A percentile compares a stretch with the other conserved stretches of the same genome.
Evolutionary conservation across 2,888 invertebrate species (phyloP).

Genomic region (Cenopis cana): DNA sequence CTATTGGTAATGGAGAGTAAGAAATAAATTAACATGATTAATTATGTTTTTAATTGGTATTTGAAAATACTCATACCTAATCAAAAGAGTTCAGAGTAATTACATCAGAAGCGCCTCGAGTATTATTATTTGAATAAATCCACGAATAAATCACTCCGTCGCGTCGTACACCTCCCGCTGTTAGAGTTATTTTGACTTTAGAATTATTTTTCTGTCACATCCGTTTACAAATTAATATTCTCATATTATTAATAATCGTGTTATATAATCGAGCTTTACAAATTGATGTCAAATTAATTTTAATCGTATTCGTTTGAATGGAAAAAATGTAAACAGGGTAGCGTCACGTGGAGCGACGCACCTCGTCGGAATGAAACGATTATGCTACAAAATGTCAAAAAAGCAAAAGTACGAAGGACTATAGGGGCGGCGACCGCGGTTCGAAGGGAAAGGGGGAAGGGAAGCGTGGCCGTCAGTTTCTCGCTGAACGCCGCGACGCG

Average conservation of each 20-base stretch:
- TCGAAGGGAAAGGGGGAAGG: slow-evolving; percentile 75
- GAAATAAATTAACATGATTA: slow-evolving; percentile 26
- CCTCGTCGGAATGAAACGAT: slow-evolving; percentile 78
- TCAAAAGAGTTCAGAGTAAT: slow-evolving; percentile 52
- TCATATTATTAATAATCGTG: slow-evolving; percentile 30
- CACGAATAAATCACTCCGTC: slow-evolving; percentile 66
- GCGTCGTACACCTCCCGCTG: slow-evolving; percentile 67
- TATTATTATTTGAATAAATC: slow-evolving; percentile 64
- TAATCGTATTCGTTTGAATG: slow-evolving; percentile 29
- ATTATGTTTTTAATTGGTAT: slow-evolving; percentile 49
- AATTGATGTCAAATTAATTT: slow-evolving; percentile 43
- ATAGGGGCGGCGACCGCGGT: slow-evolving; percentile 82
- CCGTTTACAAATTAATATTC: slow-evolving; percentile 56
- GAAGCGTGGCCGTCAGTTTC: slow-evolving; percentile 80
- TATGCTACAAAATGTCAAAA: slow-evolving; percentile 84
- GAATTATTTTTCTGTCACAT: slow-evolving; percentile 62
- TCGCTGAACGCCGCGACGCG: slow-evolving; percentile 80
- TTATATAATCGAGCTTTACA: slow-evolving; percentile 36
- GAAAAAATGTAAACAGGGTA: slow-evolving; percentile 59
- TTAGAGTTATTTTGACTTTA: slow-evolving; percentile 62
- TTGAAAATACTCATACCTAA: slow-evolving; percentile 49
- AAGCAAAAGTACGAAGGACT: slow-evolving; percentile 83
- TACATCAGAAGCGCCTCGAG: slow-evolving; percentile 55
- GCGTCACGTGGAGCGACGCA: slow-evolving; percentile 70
- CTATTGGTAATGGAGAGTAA: slow-evolving; percentile 15